Base-by-base conservation (phyloP, 2,888 invertebrate genomes). In the Cheilosia scutellata region DNA sequence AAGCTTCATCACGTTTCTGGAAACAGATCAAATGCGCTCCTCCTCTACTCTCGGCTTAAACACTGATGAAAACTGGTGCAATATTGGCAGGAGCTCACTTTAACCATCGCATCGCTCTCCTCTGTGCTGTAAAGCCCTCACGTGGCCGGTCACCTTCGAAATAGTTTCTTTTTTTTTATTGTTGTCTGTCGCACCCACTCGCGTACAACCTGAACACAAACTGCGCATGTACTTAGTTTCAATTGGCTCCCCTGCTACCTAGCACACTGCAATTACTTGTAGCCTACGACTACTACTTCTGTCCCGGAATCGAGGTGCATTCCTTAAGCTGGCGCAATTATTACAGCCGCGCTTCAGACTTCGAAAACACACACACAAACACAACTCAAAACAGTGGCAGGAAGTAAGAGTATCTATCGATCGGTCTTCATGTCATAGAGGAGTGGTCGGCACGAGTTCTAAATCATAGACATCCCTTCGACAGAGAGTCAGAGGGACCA, bases 391-490 rank as follows among this genome's bases (percentile, higher is more conserved):
- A 84, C 86, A 66, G 86, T 86, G 80, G 86, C 86, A 86, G 86
- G 86, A 86, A 86, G 86, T 86, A 72, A 72, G 11, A 13, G 31
- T 65, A 25, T 49, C 60, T 16, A 65, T 47, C 75, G 83, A 83
- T 71, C 68, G 78, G 33, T 74, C 74, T 78, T 79, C 75, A 84
- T 84, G 84, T 79, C 79, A 70, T 68, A 9, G 68, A 80, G 86
- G 86, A 86, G 86, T 86, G 86, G 86, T 77, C 82, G 86, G 86
- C 86, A 86, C 86, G 86, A 86, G 86, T 86, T 86, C 86, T 86
- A 80, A 80, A 86, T 82, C 80, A 86, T 68, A 82, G 79, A 74
- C 71, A 75, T 79, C 84, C 84, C 84, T 84, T 84, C 84, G 60
- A 79, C 75, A 65, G 75, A 37, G 29, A n/a, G n/a, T n/a, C 63